Percentiles rank a stretch among this genome's conserved stretches.
phyloP scores from a whole-genome alignment of 2,113 vertebrate genomes.

The Ceuthmochares aereus region DNA sequence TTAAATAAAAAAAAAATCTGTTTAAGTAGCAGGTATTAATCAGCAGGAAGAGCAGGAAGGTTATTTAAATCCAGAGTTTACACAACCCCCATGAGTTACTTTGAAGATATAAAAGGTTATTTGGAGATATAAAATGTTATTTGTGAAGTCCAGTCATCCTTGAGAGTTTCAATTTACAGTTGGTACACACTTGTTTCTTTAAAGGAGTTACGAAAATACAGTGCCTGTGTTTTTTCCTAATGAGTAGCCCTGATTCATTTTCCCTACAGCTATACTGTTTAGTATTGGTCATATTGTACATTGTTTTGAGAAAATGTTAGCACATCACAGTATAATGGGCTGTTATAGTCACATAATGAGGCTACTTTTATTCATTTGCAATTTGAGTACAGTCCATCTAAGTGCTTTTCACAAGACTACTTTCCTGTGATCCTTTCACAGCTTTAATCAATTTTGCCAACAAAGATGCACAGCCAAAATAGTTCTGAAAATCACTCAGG shows the following conservation, averaged over 20 bases:
- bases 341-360: conserved; percentile 1
- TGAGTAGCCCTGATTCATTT: neutral
- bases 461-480: neutral
- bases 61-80: neutral
- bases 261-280: conserved; percentile 18
- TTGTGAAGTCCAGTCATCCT: neutral
- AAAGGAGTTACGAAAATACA: neutral
- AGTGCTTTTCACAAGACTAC: conserved; percentile 12
- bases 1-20: neutral
- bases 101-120: neutral
- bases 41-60: neutral
- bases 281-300: neutral
- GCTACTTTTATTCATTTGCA: conserved; percentile 7
- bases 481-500: neutral
- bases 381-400: conserved; percentile 19
- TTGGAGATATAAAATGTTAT: neutral
- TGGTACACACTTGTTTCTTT: neutral
- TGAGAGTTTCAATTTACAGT: neutral
- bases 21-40: neutral
- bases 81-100: neutral
- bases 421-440: conserved; percentile 18
- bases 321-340: conserved; percentile 13
- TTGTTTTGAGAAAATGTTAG: conserved; percentile 39
- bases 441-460: neutral
- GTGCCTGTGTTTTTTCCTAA: neutral